Evolutionary conservation across 2,113 vertebrate species (phyloP).

Genomic region (Penelope pileata): DNA sequence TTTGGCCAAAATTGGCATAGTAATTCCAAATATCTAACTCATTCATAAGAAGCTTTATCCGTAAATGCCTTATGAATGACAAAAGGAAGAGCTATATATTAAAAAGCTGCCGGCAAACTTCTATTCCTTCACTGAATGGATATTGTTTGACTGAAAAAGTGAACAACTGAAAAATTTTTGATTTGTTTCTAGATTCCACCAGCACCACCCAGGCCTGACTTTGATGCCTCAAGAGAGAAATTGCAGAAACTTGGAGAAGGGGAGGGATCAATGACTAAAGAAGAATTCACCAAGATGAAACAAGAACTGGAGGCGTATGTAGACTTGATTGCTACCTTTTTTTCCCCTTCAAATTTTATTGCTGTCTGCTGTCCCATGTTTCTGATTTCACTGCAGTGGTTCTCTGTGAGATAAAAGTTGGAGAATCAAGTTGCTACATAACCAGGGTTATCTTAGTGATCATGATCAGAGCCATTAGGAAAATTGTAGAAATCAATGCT

Average conservation of each 20-base stretch:
- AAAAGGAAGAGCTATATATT: neutral
- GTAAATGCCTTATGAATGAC: neutral
- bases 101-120: constrained; percentile 3
- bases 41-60: neutral
- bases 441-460: constrained; percentile 36
- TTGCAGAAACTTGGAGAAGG: constrained; percentile 98
- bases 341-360: neutral
- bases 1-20: neutral
- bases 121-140: neutral
- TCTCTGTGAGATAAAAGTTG: constrained; percentile 35
- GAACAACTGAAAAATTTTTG: neutral
- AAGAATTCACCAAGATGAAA: constrained; percentile 99
- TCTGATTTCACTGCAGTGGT: constrained; percentile 35
- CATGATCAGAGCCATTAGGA: constrained; percentile 79
- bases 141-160: constrained; percentile 8
- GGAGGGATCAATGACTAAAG: constrained; percentile 99
- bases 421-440: constrained; percentile 5
- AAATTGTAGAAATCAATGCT: constrained; percentile 63
- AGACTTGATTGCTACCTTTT: neutral
- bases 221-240: constrained; percentile 98
- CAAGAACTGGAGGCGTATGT: constrained; percentile 98
- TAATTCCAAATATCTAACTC: neutral
- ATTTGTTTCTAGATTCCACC: constrained; percentile 89
- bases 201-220: constrained; percentile 95
- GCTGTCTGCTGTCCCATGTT: constrained; percentile 26